phyloP scores from a whole-genome alignment of 2,888 invertebrate species.

The Lasioglossum marginatum region DNA sequence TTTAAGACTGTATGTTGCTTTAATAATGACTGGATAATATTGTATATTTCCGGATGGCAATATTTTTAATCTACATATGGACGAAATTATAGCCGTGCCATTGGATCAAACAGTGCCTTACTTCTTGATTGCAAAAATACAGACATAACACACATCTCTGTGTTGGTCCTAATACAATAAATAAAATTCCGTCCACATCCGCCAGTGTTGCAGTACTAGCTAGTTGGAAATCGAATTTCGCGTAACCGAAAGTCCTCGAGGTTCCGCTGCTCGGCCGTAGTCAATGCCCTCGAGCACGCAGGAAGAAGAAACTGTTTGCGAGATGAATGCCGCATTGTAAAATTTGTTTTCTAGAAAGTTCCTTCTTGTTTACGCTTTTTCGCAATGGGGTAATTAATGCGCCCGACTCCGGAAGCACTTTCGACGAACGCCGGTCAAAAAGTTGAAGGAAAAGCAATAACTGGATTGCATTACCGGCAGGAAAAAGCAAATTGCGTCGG shows the following conservation, averaged over 20 bases:
- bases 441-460: constrained; percentile 26
- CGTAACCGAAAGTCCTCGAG: neutral
- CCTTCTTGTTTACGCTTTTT: constrained; percentile 36
- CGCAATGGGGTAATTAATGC: constrained; percentile 35
- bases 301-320: neutral
- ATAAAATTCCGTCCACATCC: neutral
- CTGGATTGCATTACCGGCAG: neutral
- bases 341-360: constrained; percentile 50
- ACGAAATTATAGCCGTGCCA: too few species aligned
- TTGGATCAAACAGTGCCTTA: too few species aligned
- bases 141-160: too few species aligned
- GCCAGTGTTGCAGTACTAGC: neutral
- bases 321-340: constrained; percentile 9
- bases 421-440: constrained; percentile 30
- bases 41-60: too few species aligned
- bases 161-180: neutral
- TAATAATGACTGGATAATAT: too few species aligned
- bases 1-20: too few species aligned
- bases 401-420: constrained; percentile 41
- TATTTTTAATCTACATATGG: too few species aligned
- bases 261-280: neutral
- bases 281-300: neutral
- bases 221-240: constrained; percentile 4
- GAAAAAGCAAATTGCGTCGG: constrained; percentile 13
- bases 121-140: too few species aligned